Percentiles rank a stretch among this genome's conserved stretches.
Evolutionary conservation across 1,140 invertebrate genomes (phyloP).

Genomic region (Spodoptera frugiperda): DNA sequence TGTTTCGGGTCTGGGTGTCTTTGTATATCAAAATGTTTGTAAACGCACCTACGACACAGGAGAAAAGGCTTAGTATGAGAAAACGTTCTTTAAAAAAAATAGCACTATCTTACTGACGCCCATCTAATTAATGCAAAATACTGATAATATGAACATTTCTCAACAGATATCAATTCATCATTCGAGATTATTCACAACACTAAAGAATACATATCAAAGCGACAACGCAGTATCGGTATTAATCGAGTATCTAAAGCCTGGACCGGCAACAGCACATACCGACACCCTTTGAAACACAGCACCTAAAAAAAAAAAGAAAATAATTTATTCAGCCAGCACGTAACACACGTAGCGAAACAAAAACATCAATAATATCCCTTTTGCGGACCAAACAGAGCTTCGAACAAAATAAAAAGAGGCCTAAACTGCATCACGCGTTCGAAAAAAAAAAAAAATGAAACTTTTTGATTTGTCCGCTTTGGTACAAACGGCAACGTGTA

Average conservation of each 20-base stretch:
- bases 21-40: too few relatives aligned
- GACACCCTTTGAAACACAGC: conserved; percentile 1
- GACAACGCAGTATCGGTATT: not conserved
- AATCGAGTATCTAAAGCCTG: conserved; percentile 8
- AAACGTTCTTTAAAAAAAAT: too few relatives aligned
- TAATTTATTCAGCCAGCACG: conserved; percentile 16
- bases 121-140: too few relatives aligned
- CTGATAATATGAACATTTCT: too few relatives aligned
- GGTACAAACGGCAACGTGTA: conserved; percentile 52
- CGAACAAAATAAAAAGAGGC: conserved; percentile 32
- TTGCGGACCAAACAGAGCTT: conserved; percentile 30
- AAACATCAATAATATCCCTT: conserved; percentile 44
- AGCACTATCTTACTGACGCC: too few relatives aligned
- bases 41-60: too few relatives aligned
- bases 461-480: conserved; percentile 63
- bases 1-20: too few relatives aligned
- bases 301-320: not conserved
- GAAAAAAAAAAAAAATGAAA: conserved; percentile 56
- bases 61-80: too few relatives aligned
- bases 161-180: too few relatives aligned
- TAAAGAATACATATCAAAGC: not conserved
- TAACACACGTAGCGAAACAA: conserved; percentile 19
- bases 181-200: not conserved
- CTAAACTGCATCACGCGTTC: conserved; percentile 49
- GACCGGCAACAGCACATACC: not conserved